Evolutionary conservation across 2,888 invertebrate genomes (phyloP), one percentile per base, ranked within the genome.

Genomic region (Nomada ruficornis): DNA sequence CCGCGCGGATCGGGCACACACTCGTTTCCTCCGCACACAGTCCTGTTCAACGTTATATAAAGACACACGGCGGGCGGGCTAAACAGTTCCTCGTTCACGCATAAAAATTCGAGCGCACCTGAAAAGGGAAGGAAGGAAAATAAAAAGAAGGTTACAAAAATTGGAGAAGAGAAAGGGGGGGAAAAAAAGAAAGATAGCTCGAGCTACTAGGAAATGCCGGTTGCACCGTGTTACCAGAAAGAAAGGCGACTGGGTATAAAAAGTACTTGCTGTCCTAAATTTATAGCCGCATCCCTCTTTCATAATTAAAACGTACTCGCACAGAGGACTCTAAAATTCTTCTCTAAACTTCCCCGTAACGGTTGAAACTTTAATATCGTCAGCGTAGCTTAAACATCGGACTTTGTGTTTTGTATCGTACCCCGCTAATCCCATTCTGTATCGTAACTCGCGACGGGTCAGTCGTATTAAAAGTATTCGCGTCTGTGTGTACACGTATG

Each of bases 221-320:
- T 59, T 59, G 10, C 69, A n/a, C 0, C 57, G 44, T 26, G 57
- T 29, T 36, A n/a, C 44, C 4, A 13, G 18, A 20, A 10, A 55
- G 36, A 23, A 10, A 23, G 1, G 23, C 20, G 29, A 15, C 10
- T 9, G 29, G 36, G 29, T n/a, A 13, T 10, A 52, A 18, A 42
- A 36, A 47, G 23, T 23, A 57, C 47, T 47, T 29, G 29, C 47
- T 42, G 72, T 63, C 55, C 72, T 47, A 63, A 71, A 77, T 77
- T 57, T 64, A 73, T 44, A 54, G 73, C 65, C 67, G 67, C 73
- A 20, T 67, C 67, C 26, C 67, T 65, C 57, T 72, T 59, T 72
- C 77, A 72, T 72, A 77, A 77, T 77, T 77, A 63, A 77, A 77
- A 50, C 72, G 50, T 57, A 18, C 23, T 62, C 36, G 20, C 57